Percentiles rank a stretch among this genome's conserved stretches.
Conservation (phyloP, 2,797 vertebrate species). For the Lophotriccus pileatus region DNA sequence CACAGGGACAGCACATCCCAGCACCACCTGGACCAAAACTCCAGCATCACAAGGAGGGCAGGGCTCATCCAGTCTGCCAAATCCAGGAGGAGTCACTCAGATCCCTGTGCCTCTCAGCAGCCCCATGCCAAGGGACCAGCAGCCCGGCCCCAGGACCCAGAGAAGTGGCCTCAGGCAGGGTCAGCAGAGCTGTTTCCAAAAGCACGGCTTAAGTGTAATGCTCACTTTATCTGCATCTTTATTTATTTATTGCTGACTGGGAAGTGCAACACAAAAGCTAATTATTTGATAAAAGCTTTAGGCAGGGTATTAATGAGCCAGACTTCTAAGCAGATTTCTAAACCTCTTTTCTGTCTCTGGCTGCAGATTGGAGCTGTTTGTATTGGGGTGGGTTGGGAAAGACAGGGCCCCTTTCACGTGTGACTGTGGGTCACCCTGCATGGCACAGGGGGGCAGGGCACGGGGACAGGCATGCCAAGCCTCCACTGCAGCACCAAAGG, state of each 20-base stretch:
- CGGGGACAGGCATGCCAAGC: not conserved
- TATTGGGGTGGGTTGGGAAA: not conserved
- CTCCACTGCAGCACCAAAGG: not conserved
- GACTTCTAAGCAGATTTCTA: conserved; percentile 9
- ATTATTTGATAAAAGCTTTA: conserved; percentile 39
- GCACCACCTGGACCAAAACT: accelerated
- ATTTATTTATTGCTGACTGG: conserved; percentile 30
- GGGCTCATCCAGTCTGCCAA: not conserved
- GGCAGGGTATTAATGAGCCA: not conserved
- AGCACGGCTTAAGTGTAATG: not conserved
- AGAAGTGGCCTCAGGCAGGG: not conserved
- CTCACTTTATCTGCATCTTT: not conserved
- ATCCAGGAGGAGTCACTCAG: not conserved
- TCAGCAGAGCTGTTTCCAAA: not conserved
- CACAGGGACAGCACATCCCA: not conserved
- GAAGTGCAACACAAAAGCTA: conserved; percentile 6
- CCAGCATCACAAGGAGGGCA: not conserved
- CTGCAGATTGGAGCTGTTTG: not conserved
- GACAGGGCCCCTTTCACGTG: not conserved
- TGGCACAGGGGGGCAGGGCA: not conserved
- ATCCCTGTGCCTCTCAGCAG: not conserved
- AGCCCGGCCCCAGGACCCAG: not conserved
- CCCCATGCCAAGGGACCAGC: accelerated
- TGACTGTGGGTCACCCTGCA: not conserved
- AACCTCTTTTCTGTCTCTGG: not conserved